These are phyloP conservation scores for Branchellion lobata DNA, from an alignment of 2,888 invertebrate genomes.

Conservation along the genomic window DNA sequence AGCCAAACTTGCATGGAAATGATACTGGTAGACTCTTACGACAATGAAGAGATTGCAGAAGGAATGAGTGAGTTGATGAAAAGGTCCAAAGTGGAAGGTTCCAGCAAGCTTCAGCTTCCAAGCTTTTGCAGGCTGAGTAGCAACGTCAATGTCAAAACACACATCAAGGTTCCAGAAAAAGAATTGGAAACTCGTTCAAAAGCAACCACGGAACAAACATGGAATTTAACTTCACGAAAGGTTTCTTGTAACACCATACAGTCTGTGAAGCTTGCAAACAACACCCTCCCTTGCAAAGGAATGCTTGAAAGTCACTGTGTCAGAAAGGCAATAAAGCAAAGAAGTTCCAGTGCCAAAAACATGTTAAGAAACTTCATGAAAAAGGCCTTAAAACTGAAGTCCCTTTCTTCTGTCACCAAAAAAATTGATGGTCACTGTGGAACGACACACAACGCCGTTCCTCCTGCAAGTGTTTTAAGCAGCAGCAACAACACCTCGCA, in stretches of 20 bases:
- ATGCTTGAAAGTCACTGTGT: no score
- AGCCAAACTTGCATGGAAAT: background rate
- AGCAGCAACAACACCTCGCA: no score
- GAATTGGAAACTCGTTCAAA: no score
- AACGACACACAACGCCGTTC: no score
- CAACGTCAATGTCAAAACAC: background rate
- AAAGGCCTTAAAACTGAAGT: slow-evolving; percentile 2
- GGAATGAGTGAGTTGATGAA: slow-evolving; percentile 2
- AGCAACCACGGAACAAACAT: background rate
- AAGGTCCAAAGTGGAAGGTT: background rate
- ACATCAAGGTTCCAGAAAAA: background rate
- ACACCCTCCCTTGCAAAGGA: no score
- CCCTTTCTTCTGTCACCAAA: background rate
- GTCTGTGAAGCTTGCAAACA: no score
- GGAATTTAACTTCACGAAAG: background rate
- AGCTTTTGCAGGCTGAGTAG: background rate
- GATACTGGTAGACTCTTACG: background rate
- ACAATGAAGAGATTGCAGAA: background rate
- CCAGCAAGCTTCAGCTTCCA: background rate
- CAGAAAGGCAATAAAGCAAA: background rate
- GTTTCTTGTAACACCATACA: background rate
- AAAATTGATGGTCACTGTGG: no score
- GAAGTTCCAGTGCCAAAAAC: slow-evolving; percentile 1
- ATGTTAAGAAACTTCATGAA: background rate
- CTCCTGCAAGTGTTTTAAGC: no score